phyloP scores from a whole-genome alignment of 2,113 vertebrate genomes.

The Zosterops pallidus region DNA sequence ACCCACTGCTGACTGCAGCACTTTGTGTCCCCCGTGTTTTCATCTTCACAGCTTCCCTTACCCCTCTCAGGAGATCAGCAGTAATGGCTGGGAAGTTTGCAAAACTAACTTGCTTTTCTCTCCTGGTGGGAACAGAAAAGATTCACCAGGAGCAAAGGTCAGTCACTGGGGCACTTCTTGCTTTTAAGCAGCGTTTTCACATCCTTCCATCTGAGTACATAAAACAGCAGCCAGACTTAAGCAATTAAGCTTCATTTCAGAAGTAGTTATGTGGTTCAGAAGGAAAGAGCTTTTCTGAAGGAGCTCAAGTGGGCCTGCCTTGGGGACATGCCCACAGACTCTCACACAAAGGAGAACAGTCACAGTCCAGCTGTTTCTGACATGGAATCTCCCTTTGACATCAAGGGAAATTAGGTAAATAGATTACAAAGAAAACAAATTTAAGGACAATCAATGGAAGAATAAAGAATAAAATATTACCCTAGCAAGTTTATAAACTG shows the following conservation, averaged over 20 bases:
- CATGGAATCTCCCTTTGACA: not conserved
- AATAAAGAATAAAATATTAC: not conserved
- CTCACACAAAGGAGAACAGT: rapidly evolving
- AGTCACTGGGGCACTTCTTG: not conserved
- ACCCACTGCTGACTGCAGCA: not conserved
- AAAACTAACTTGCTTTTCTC: not conserved
- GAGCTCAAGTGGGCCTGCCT: not conserved
- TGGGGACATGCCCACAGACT: not conserved
- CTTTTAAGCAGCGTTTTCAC: constrained; percentile 9
- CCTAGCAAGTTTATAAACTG: not conserved
- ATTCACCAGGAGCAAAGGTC: not conserved
- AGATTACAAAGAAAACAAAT: not conserved
- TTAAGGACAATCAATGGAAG: not conserved
- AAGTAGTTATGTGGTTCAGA: not conserved
- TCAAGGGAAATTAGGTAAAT: not conserved
- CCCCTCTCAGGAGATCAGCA: not conserved
- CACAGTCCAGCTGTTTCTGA: not conserved
- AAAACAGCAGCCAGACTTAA: not conserved
- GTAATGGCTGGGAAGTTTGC: not conserved
- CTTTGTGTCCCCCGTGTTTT: not conserved
- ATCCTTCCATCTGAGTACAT: not conserved
- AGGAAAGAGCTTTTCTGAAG: not conserved
- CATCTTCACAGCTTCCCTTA: not conserved
- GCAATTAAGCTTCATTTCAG: constrained; percentile 1
- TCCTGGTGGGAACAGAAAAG: not conserved